Percentiles rank a stretch among this genome's conserved stretches.
These are phyloP conservation scores for Synanthedon tipuliformis DNA, from an alignment of 2,888 invertebrate species.

Conservation along the genomic window DNA sequence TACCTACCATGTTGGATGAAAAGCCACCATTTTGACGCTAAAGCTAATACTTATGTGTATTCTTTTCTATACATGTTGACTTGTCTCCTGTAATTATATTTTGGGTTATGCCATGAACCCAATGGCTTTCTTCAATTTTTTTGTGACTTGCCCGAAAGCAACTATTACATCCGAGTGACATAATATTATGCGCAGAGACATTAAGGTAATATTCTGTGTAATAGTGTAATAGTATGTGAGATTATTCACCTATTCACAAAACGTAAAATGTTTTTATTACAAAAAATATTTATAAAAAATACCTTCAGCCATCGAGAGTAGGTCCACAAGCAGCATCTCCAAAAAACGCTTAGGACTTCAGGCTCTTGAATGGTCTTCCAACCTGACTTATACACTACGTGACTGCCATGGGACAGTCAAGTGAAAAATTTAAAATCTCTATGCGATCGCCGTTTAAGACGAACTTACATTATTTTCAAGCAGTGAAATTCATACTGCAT, in stretches of 20 bases:
- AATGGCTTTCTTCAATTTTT: too few species aligned
- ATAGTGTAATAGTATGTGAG: not conserved
- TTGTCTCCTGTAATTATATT: too few species aligned
- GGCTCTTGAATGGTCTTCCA: slow-evolving; percentile 67
- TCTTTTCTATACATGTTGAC: too few species aligned
- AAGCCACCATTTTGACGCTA: too few species aligned
- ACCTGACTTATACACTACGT: slow-evolving; percentile 71
- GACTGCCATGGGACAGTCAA: slow-evolving; percentile 69
- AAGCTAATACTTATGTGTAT: too few species aligned
- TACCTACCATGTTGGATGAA: too few species aligned
- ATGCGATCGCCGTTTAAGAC: slow-evolving; percentile 47
- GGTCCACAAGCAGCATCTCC: slow-evolving; percentile 65
- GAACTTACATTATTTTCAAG: slow-evolving; percentile 38
- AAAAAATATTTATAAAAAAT: slow-evolving; percentile 67
- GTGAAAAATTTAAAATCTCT: slow-evolving; percentile 67
- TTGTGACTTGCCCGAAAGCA: too few species aligned
- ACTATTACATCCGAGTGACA: too few species aligned
- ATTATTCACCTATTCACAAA: slow-evolving; percentile 20
- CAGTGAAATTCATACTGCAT: slow-evolving; percentile 20
- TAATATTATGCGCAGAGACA: too few species aligned
- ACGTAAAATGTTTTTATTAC: slow-evolving; percentile 45
- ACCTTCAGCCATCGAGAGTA: slow-evolving; percentile 61
- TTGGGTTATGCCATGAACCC: too few species aligned
- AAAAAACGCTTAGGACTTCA: slow-evolving; percentile 63
- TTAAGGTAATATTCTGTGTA: too few species aligned